Evolutionary conservation across 2,113 vertebrate genomes (phyloP).

Genomic region (Eonycteris spelaea): DNA sequence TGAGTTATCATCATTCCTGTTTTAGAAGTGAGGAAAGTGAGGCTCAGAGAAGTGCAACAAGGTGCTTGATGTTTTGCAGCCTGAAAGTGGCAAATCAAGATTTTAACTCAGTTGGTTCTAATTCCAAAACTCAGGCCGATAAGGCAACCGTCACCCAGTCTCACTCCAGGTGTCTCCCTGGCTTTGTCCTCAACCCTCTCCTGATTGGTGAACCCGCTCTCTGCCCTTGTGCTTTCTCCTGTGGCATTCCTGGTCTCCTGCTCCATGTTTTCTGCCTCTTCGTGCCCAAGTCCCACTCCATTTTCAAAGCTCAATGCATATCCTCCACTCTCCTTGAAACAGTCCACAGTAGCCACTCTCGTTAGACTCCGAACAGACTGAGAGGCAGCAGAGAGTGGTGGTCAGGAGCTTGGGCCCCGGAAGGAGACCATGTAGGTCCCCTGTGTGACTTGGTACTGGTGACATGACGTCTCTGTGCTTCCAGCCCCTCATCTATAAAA

Average conservation of each 20-base stretch:
- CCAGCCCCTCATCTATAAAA: not conserved
- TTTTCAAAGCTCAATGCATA: not conserved
- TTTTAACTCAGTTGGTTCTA: not conserved
- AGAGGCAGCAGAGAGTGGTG: not conserved
- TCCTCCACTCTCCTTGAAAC: not conserved
- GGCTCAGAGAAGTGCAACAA: not conserved
- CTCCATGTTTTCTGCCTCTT: not conserved
- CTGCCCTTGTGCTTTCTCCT: not conserved
- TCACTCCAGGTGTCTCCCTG: not conserved
- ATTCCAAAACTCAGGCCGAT: too few relatives aligned
- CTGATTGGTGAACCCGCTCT: not conserved
- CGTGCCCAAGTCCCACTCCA: not conserved
- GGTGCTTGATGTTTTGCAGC: not conserved
- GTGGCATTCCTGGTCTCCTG: rapidly evolving
- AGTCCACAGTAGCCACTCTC: not conserved
- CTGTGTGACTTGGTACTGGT: not conserved
- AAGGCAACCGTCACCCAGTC: not conserved
- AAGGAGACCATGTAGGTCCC: not conserved
- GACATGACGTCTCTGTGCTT: not conserved
- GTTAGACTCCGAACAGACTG: not conserved
- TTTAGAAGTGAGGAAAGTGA: not conserved
- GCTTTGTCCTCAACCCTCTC: not conserved
- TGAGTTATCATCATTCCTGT: not conserved
- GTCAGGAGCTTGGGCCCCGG: not conserved
- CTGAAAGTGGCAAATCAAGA: not conserved